Evolutionary conservation across 1,140 invertebrate species (phyloP).

Genomic region (Leptoteleia sp.): DNA sequence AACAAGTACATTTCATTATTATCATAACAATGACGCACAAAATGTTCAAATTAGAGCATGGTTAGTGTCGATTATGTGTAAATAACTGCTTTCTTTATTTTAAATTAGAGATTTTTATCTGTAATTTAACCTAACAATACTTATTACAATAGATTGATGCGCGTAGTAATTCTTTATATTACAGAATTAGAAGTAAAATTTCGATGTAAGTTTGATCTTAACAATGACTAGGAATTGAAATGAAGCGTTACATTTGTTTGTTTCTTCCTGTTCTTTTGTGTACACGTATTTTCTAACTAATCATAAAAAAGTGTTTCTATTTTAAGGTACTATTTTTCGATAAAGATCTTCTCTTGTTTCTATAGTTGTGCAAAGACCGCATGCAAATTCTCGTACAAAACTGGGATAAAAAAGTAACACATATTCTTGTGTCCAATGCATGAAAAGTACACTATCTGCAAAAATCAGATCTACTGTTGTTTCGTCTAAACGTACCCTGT

Average conservation of each 20-base stretch:
- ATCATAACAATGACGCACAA: too few species aligned
- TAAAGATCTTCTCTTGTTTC: conserved; percentile 39
- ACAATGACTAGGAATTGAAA: conserved; percentile 18
- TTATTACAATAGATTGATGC: conserved; percentile 5
- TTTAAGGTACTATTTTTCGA: conserved; percentile 33
- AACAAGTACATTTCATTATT: too few species aligned
- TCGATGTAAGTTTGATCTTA: conserved; percentile 8
- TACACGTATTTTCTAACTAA: conserved; percentile 4
- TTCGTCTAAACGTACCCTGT: conserved; percentile 73
- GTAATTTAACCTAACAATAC: conserved; percentile 1
- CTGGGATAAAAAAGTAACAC: conserved; percentile 77
- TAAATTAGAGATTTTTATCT: too few species aligned
- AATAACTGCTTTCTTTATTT: too few species aligned
- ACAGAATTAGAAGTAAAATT: conserved; percentile 18
- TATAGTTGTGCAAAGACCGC: conserved; percentile 74
- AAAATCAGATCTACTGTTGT: conserved; percentile 74
- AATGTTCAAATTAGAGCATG: too few species aligned
- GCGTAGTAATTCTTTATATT: conserved; percentile 15
- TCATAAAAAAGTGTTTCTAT: conserved; percentile 1
- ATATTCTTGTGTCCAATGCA: conserved; percentile 78
- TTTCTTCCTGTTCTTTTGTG: too few species aligned
- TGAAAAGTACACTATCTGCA: conserved; percentile 72
- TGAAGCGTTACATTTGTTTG: conserved; percentile 6
- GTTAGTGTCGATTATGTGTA: too few species aligned
- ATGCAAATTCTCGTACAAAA: conserved; percentile 76